These are phyloP conservation scores for Polia nebulosa DNA, from an alignment of 2,888 invertebrate genomes.

Conservation along the genomic window DNA sequence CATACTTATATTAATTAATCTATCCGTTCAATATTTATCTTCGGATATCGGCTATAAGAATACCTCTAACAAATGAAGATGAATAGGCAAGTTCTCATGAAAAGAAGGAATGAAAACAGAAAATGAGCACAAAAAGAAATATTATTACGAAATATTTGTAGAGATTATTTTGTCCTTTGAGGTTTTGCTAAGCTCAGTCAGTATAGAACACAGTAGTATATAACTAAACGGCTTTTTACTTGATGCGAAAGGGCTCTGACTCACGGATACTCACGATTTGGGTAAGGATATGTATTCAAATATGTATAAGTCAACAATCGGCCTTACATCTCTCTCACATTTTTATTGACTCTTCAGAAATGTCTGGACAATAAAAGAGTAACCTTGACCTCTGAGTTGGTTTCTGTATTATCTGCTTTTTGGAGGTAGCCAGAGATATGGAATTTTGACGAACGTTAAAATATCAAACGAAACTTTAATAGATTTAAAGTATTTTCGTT, in stretches of 20 bases:
- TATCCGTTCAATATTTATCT: constrained; percentile 36
- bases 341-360: constrained; percentile 13
- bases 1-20: constrained; percentile 36
- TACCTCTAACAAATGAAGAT: constrained; percentile 26
- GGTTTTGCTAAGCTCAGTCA: too few species aligned
- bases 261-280: background rate
- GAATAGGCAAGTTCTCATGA: constrained; percentile 34
- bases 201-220: constrained; percentile 1
- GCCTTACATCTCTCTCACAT: background rate
- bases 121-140: constrained; percentile 21
- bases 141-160: constrained; percentile 16
- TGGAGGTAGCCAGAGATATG: background rate
- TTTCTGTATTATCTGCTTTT: background rate
- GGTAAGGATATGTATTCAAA: background rate
- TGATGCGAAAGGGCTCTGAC: background rate
- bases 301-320: background rate
- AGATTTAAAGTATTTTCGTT: too few species aligned
- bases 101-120: constrained; percentile 9
- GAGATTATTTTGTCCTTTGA: constrained; percentile 28
- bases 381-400: constrained; percentile 9
- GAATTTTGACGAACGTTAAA: background rate
- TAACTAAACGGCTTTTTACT: background rate
- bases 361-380: constrained; percentile 3
- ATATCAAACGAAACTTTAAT: background rate
- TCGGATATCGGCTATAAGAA: constrained; percentile 7